These are phyloP conservation scores for Axis porcinus DNA, from an alignment of 2,113 vertebrate species.

Conservation along the genomic window DNA sequence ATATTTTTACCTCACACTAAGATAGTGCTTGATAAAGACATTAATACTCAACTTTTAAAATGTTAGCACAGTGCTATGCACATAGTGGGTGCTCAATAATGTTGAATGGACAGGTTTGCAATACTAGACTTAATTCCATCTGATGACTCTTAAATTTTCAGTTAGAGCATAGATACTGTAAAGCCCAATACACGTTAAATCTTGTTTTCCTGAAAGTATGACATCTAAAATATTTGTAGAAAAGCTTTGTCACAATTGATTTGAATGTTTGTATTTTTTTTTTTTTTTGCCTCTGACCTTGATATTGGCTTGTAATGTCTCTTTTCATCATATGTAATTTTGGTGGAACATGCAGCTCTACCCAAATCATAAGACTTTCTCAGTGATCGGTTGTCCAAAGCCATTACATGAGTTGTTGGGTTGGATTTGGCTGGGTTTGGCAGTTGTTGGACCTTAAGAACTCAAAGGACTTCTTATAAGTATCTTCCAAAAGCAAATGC, in stretches of 20 bases:
- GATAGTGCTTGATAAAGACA: constrained; percentile 77
- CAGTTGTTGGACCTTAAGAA: constrained; percentile 77
- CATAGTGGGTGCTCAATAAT: constrained; percentile 52
- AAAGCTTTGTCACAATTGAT: constrained; percentile 57
- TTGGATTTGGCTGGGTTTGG: constrained; percentile 75
- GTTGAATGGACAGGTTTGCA: constrained; percentile 65
- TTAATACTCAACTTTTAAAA: constrained; percentile 61
- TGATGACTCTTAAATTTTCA: constrained; percentile 72
- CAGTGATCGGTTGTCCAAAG: constrained; percentile 65
- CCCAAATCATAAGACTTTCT: constrained; percentile 45
- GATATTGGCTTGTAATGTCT: constrained; percentile 35
- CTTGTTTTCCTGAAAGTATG: constrained; percentile 62
- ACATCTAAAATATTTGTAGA: constrained; percentile 63
- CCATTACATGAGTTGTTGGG: constrained; percentile 69
- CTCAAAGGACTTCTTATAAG: constrained; percentile 73
- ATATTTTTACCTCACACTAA: constrained; percentile 81
- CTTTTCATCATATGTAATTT: constrained; percentile 32
- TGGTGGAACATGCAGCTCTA: constrained; percentile 35
- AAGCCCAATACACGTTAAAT: constrained; percentile 6
- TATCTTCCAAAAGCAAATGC: constrained; percentile 74
- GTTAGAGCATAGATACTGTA: constrained; percentile 62
- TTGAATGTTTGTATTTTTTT: constrained; percentile 59
- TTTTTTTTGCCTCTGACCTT: constrained; percentile 69
- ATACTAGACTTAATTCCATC: constrained; percentile 50
- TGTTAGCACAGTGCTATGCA: constrained; percentile 59